These are phyloP conservation scores for Dicyrtoma fusca DNA, from an alignment of 2,888 invertebrate species.

Conservation along the genomic window DNA sequence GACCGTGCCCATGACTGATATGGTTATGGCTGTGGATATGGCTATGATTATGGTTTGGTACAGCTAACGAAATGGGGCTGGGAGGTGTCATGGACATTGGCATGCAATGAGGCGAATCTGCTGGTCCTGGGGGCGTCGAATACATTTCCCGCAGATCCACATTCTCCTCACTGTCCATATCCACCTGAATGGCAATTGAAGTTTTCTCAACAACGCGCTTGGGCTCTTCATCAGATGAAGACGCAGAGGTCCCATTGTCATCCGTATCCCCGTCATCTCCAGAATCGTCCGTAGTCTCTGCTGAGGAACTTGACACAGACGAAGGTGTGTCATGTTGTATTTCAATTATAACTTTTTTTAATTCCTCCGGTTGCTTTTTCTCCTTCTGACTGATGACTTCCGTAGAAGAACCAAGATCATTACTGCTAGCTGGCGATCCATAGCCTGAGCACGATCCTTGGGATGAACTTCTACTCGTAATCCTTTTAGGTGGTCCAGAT, in stretches of 20 bases:
- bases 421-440: too few species aligned
- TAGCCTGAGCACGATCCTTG: not conserved
- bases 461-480: not conserved
- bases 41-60: not conserved
- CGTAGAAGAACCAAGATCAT: not conserved
- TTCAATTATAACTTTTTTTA: conserved; percentile 21
- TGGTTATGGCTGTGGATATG: conserved; percentile 14
- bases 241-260: conserved; percentile 16
- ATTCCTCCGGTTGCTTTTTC: conserved; percentile 22
- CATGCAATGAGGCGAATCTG: conserved; percentile 10
- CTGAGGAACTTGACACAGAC: conserved; percentile 17
- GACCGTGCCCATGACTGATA: not conserved
- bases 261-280: conserved; percentile 28
- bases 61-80: not conserved
- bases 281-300: conserved; percentile 5
- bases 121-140: conserved; percentile 17
- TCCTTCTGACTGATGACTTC: conserved; percentile 26
- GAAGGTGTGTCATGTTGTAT: conserved; percentile 30
- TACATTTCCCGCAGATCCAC: conserved; percentile 30
- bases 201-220: conserved; percentile 43
- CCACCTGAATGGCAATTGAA: conserved; percentile 53
- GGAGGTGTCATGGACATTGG: conserved; percentile 23
- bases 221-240: conserved; percentile 38
- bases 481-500: not conserved
- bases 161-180: conserved; percentile 54